These are phyloP conservation scores for Malurus cyaneus DNA, from an alignment of 2,113 vertebrate species.

Conservation along the genomic window DNA sequence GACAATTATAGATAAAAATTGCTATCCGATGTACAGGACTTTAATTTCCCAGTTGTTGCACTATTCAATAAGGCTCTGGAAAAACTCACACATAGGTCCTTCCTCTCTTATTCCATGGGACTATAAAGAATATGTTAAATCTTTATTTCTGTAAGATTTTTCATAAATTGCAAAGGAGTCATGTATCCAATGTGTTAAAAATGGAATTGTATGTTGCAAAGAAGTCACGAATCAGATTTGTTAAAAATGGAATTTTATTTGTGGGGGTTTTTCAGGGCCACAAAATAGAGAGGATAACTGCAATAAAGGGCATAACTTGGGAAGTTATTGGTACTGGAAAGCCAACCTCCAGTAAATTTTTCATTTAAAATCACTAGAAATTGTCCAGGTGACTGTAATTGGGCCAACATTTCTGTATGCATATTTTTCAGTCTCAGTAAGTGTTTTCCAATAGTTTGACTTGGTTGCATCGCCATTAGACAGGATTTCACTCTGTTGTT, in stretches of 20 bases:
- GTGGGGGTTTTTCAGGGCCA: neutral
- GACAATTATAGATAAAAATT: neutral
- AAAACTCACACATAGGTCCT: neutral
- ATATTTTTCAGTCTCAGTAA: neutral
- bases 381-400: neutral
- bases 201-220: neutral
- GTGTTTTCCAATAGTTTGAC: neutral
- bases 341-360: neutral
- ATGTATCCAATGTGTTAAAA: neutral
- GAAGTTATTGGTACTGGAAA: neutral
- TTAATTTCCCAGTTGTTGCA: neutral
- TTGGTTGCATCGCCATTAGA: neutral
- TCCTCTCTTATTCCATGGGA: neutral
- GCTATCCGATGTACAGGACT: too few species aligned
- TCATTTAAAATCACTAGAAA: neutral
- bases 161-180: neutral
- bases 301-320: neutral
- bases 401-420: neutral
- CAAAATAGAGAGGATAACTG: neutral
- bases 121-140: neutral
- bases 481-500: neutral
- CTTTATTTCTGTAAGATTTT: neutral
- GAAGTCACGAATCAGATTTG: neutral
- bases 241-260: neutral
- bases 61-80: neutral